phyloP scores from a whole-genome alignment of 1,140 invertebrate species.

The Cepaea nemoralis region DNA sequence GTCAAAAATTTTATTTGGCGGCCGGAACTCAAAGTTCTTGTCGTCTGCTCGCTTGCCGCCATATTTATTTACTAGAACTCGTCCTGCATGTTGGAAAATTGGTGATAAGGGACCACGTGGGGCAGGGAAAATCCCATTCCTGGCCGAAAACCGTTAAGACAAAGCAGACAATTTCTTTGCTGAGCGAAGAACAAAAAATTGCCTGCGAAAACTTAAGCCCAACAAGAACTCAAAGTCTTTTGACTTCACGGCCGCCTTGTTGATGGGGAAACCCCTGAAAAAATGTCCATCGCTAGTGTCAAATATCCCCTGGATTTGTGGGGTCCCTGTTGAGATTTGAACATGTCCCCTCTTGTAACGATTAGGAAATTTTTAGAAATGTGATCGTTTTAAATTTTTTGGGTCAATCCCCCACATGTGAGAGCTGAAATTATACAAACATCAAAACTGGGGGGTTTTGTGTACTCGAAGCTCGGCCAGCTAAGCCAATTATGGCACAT shows the following conservation, averaged over 20 bases:
- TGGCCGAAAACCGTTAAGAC: constrained; percentile 32
- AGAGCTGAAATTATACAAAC: no score
- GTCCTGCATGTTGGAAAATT: neutral
- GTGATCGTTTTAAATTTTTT: neutral
- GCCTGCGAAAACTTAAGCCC: neutral
- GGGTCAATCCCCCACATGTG: no score
- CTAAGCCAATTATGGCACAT: no score
- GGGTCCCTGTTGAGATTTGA: neutral
- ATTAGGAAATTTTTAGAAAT: neutral
- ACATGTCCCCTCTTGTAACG: neutral
- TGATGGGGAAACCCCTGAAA: neutral
- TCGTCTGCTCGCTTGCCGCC: constrained; percentile 2
- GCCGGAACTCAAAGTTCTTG: constrained; percentile 22
- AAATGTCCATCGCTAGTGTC: neutral
- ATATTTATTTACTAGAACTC: constrained; percentile 25
- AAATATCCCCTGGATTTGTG: constrained; percentile 26
- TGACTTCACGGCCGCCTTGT: neutral
- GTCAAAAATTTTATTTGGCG: constrained; percentile 18
- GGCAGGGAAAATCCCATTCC: constrained; percentile 28
- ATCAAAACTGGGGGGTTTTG: no score
- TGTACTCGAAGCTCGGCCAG: no score
- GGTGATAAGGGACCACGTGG: neutral
- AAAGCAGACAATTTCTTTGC: constrained; percentile 22
- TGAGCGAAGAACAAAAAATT: neutral
- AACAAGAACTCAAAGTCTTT: constrained; percentile 5